These are phyloP conservation scores for Cerastis leucographa DNA, from an alignment of 2,888 invertebrate genomes.

Conservation along the genomic window DNA sequence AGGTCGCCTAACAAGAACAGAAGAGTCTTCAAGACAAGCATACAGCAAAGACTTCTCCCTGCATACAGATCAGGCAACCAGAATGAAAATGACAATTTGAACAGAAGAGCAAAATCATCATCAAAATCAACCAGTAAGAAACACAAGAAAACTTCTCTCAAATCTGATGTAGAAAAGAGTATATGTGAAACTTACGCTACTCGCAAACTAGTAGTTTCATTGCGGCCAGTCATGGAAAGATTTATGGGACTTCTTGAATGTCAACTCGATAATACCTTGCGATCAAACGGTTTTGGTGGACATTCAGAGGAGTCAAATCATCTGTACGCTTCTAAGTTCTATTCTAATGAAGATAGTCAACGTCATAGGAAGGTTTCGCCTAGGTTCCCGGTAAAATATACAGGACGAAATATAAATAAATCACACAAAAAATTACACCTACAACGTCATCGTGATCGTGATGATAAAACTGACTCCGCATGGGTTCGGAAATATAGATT, in stretches of 20 bases:
- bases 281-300: constrained; percentile 32
- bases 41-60: not conserved
- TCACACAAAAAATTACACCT: not conserved
- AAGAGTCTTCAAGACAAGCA: constrained; percentile 23
- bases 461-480: not conserved
- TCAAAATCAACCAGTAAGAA: constrained; percentile 37
- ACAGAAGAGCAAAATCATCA: constrained; percentile 2
- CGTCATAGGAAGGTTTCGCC: not conserved
- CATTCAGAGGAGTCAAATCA: constrained; percentile 9
- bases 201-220: constrained; percentile 42
- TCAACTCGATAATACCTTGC: constrained; percentile 55
- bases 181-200: constrained; percentile 52
- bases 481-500: constrained; percentile 26
- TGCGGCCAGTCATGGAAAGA: constrained; percentile 56
- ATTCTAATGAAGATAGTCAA: constrained; percentile 14
- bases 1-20: constrained; percentile 3
- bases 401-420: not conserved
- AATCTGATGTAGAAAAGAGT: constrained; percentile 11
- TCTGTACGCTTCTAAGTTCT: constrained; percentile 20
- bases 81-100: constrained; percentile 4
- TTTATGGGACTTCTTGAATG: constrained; percentile 56
- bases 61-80: constrained; percentile 5
- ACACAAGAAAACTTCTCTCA: constrained; percentile 29
- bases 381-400: constrained; percentile 3
- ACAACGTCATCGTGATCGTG: not conserved